phyloP scores from a whole-genome alignment of 2,113 vertebrate genomes.

The Antennarius striatus region DNA sequence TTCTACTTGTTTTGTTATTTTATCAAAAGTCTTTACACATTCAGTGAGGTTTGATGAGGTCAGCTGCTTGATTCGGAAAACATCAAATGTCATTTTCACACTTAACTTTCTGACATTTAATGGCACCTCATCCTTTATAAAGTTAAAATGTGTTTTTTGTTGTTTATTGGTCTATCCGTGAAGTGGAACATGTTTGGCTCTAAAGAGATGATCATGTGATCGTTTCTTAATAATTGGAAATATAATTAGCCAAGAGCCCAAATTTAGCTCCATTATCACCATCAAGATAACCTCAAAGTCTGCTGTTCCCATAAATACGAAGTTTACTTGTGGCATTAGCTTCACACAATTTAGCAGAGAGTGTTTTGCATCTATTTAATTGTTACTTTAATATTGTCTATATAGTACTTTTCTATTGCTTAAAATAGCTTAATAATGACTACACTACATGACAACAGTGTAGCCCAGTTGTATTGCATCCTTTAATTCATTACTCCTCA shows the following conservation, averaged over 20 bases:
- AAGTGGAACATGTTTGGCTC: neutral
- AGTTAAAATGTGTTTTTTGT: neutral
- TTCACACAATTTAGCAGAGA: neutral
- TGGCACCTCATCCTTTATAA: no score
- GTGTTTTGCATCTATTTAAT: neutral
- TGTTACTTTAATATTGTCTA: conserved; percentile 5
- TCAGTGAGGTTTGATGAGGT: no score
- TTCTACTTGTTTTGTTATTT: no score
- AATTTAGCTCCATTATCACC: neutral
- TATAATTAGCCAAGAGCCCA: neutral
- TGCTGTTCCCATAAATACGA: conserved; percentile 19
- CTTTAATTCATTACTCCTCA: conserved; percentile 2
- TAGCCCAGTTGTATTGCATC: neutral
- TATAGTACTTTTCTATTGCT: neutral
- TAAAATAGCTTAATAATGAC: conserved; percentile 8
- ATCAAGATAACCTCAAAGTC: neutral
- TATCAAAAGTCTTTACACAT: no score
- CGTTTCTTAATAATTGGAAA: neutral
- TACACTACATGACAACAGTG: neutral
- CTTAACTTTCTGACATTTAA: no score
- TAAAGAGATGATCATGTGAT: no score
- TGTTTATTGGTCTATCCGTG: neutral
- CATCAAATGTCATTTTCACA: no score
- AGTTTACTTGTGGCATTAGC: neutral
- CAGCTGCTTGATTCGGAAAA: no score